Evolutionary conservation across 2,888 invertebrate genomes (phyloP).

Genomic region (Gibbula magus): DNA sequence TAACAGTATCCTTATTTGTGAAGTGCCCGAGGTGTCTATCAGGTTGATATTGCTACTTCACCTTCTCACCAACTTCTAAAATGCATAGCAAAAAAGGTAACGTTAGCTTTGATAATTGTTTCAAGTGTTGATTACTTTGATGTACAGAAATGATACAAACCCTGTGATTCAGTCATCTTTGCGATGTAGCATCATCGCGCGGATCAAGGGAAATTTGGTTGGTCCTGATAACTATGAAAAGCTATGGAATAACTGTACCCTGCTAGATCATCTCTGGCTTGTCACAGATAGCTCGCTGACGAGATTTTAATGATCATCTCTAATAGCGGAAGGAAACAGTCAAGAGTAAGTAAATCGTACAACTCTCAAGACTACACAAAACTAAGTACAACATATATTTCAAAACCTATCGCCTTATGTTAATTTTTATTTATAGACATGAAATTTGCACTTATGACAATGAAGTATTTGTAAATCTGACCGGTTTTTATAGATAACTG

Average conservation of each 20-base stretch:
- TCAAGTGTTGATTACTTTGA: no score
- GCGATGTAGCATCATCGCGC: conserved; percentile 17
- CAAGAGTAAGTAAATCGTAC: conserved; percentile 54
- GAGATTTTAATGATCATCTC: conserved; percentile 64
- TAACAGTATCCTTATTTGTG: not conserved
- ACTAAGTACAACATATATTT: conserved; percentile 19
- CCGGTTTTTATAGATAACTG: no score
- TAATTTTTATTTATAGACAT: no score
- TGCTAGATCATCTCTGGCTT: conserved; percentile 52
- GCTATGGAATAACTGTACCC: conserved; percentile 42
- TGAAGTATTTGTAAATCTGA: no score
- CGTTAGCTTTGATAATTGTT: no score
- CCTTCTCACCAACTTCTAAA: no score
- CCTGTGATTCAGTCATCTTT: not conserved
- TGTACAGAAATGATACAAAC: not conserved
- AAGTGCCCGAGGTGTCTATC: not conserved
- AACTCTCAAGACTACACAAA: conserved; percentile 25
- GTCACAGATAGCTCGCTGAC: conserved; percentile 61
- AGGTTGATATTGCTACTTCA: no score
- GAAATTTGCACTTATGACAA: no score
- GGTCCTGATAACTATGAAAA: conserved; percentile 24
- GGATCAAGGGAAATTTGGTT: conserved; percentile 15
- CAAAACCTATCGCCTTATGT: no score
- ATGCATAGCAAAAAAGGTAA: no score
- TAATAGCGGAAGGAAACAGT: conserved; percentile 66